phyloP scores from a whole-genome alignment of 2,888 invertebrate species.

The Antitype chi region DNA sequence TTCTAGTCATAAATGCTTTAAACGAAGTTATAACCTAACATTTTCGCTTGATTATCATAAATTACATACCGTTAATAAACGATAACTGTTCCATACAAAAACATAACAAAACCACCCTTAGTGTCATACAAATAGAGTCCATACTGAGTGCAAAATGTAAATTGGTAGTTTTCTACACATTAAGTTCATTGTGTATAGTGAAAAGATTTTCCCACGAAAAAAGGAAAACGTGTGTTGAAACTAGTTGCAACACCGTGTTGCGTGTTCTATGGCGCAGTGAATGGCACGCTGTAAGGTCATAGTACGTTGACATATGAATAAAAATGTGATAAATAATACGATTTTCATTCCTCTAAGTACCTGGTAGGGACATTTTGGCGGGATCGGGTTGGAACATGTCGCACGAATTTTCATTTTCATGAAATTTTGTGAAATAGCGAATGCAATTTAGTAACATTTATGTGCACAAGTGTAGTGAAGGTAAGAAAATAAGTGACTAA shows the following conservation, averaged over 20 bases:
- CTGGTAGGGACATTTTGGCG: too few relatives aligned
- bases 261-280: slow-evolving; percentile 76
- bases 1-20: slow-evolving; percentile 41
- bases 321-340: slow-evolving; percentile 52
- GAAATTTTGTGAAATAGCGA: too few relatives aligned
- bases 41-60: slow-evolving; percentile 65
- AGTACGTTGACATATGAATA: slow-evolving; percentile 67
- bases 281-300: slow-evolving; percentile 66
- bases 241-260: slow-evolving; percentile 79
- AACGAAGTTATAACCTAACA: slow-evolving; percentile 50
- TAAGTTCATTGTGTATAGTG: slow-evolving; percentile 83
- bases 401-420: too few relatives aligned
- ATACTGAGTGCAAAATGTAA: slow-evolving; percentile 56
- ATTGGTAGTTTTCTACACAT: slow-evolving; percentile 68
- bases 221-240: slow-evolving; percentile 87
- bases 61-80: slow-evolving; percentile 52
- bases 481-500: too few relatives aligned
- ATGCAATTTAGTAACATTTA: too few relatives aligned
- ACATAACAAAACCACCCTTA: slow-evolving; percentile 47
- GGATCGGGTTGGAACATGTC: too few relatives aligned
- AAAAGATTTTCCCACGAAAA: slow-evolving; percentile 89
- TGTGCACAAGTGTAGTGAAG: too few relatives aligned
- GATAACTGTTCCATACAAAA: slow-evolving; percentile 11
- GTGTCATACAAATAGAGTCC: slow-evolving; percentile 27
- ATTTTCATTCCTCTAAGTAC: too few relatives aligned